Evolutionary conservation across 2,797 vertebrate species (phyloP).

Genomic region (Falco novaeseelandiae): DNA sequence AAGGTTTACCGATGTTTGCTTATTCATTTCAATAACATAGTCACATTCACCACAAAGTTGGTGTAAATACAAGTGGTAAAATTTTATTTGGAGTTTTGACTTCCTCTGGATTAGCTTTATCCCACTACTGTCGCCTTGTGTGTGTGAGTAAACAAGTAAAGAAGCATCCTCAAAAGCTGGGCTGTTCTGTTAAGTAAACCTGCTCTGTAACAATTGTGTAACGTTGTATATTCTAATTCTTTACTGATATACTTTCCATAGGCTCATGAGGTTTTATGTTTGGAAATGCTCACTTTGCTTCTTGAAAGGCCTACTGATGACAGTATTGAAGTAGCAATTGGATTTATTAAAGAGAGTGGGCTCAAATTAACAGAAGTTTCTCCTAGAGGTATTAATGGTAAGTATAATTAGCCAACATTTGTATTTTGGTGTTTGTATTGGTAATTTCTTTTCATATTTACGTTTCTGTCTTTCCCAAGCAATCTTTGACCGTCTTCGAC

Average conservation of each 20-base stretch:
- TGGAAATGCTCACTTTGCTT: slow-evolving; percentile 97
- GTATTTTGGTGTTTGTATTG: background rate
- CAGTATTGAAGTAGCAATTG: slow-evolving; percentile 95
- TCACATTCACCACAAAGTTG: background rate
- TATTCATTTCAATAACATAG: background rate
- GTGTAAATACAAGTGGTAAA: too few relatives aligned
- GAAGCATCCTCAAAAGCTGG: background rate
- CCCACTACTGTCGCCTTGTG: too few relatives aligned
- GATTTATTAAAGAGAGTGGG: slow-evolving; percentile 96
- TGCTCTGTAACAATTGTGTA: background rate
- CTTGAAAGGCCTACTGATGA: slow-evolving; percentile 96
- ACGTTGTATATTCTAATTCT: background rate
- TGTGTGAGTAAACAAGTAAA: too few relatives aligned
- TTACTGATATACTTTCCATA: slow-evolving; percentile 42
- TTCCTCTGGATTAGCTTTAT: too few relatives aligned
- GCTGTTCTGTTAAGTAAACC: background rate
- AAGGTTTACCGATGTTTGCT: background rate
- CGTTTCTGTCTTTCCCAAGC: slow-evolving; percentile 74
- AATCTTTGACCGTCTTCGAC: slow-evolving; percentile 96
- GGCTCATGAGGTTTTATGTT: slow-evolving; percentile 95
- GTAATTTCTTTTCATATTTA: background rate
- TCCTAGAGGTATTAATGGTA: slow-evolving; percentile 95
- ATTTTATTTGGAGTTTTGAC: too few relatives aligned
- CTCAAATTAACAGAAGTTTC: slow-evolving; percentile 97
- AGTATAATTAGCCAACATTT: background rate